These are phyloP conservation scores for Tamias sibiricus DNA, from an alignment of 2,113 vertebrate species.

Conservation along the genomic window DNA sequence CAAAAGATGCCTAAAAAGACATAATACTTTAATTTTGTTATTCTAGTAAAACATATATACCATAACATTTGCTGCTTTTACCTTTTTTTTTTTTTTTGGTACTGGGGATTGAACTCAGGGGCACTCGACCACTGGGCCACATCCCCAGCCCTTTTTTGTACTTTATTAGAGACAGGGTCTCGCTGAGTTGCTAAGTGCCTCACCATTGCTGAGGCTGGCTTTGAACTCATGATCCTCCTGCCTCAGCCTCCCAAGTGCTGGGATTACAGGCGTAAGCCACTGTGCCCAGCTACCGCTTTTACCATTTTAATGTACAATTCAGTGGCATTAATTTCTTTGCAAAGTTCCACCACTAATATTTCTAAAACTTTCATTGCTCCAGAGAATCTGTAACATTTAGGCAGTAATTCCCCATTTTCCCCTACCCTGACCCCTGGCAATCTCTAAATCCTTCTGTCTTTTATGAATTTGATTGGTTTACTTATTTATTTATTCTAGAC, in stretches of 20 bases:
- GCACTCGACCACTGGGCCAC: no score
- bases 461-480: slow-evolving; percentile 26
- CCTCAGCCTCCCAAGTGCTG: no score
- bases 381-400: neutral
- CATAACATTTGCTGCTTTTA: neutral
- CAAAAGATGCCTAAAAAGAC: neutral
- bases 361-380: neutral
- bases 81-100: no score
- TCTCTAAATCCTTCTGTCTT: neutral
- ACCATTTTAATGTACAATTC: neutral
- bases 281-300: no score
- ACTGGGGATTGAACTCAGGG: no score
- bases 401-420: neutral
- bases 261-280: no score
- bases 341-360: neutral
- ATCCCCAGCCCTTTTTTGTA: no score
- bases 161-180: no score
- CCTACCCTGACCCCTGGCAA: neutral
- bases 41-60: neutral
- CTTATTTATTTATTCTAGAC: neutral
- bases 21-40: neutral
- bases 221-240: no score
- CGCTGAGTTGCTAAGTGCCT: no score
- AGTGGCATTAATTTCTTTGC: neutral
- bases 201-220: no score